Evolutionary conservation across 2,888 invertebrate species (phyloP).

Genomic region (Clistopyga incitator): DNA sequence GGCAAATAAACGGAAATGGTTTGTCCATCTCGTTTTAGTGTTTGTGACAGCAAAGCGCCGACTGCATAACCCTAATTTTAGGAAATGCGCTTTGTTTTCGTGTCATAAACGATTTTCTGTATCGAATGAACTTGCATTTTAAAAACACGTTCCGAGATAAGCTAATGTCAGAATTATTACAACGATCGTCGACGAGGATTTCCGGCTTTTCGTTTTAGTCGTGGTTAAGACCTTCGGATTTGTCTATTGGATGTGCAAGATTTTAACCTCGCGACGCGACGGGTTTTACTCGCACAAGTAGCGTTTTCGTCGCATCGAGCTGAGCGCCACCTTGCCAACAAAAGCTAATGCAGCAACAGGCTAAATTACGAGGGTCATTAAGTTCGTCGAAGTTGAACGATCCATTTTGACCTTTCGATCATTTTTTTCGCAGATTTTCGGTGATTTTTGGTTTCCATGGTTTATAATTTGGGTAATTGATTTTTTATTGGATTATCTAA

Average conservation of each 20-base stretch:
- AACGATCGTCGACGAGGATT: background rate
- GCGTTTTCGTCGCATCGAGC: background rate
- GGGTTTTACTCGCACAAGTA: background rate
- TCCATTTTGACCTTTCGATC: no score
- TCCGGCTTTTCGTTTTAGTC: background rate
- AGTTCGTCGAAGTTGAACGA: no score
- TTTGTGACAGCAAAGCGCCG: background rate
- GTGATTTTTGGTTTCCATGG: no score
- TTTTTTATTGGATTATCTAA: no score
- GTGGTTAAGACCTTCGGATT: background rate
- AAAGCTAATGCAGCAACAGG: background rate
- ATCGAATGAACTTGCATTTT: background rate
- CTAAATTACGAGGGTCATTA: background rate
- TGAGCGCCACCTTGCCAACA: conserved; percentile 5
- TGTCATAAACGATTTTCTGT: background rate
- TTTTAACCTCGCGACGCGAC: background rate
- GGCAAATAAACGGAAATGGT: background rate
- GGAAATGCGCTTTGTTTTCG: background rate
- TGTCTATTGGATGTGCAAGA: background rate
- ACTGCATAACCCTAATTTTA: background rate
- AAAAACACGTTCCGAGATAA: background rate
- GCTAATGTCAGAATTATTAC: background rate
- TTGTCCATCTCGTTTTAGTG: background rate
- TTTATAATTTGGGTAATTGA: no score
- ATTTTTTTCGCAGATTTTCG: no score